A percentile compares a stretch with the other conserved stretches of the same genome.
Conservation (phyloP, 2,888 invertebrate genomes). For the Myopa tessellatipennis region DNA sequence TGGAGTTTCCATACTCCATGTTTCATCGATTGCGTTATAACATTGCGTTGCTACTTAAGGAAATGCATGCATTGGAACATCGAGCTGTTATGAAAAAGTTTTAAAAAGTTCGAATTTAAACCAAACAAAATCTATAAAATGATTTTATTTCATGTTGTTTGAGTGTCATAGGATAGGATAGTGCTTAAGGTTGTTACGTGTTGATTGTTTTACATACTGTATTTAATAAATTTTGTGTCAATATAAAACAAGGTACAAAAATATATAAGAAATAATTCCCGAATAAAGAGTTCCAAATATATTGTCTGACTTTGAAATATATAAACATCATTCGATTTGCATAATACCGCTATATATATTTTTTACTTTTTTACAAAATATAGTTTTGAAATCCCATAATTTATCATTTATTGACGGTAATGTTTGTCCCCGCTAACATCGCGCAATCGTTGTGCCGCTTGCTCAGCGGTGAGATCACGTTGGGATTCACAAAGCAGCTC, state of each 20-base stretch:
- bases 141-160: not conserved
- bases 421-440: constrained; percentile 70
- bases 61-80: constrained; percentile 69
- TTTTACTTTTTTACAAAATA: not conserved
- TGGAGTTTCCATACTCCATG: constrained; percentile 70
- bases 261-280: not conserved
- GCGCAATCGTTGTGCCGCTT: constrained; percentile 85
- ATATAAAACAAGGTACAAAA: not conserved
- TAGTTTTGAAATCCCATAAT: too few species aligned
- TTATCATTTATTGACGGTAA: constrained; percentile 46
- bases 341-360: constrained; percentile 1
- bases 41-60: constrained; percentile 69
- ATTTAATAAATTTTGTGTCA: not conserved
- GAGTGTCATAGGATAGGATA: constrained; percentile 15
- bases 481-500: constrained; percentile 94
- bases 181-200: constrained; percentile 36
- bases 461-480: constrained; percentile 94
- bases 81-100: constrained; percentile 67
- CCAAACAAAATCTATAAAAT: not conserved
- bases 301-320: too few species aligned
- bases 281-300: not conserved
- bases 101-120: constrained; percentile 42
- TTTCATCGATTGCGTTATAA: constrained; percentile 71
- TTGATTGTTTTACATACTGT: constrained; percentile 17
- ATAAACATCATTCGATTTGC: not conserved